These are phyloP conservation scores for Lepidurus apus DNA, from an alignment of 1,140 invertebrate genomes.

Conservation along the genomic window DNA sequence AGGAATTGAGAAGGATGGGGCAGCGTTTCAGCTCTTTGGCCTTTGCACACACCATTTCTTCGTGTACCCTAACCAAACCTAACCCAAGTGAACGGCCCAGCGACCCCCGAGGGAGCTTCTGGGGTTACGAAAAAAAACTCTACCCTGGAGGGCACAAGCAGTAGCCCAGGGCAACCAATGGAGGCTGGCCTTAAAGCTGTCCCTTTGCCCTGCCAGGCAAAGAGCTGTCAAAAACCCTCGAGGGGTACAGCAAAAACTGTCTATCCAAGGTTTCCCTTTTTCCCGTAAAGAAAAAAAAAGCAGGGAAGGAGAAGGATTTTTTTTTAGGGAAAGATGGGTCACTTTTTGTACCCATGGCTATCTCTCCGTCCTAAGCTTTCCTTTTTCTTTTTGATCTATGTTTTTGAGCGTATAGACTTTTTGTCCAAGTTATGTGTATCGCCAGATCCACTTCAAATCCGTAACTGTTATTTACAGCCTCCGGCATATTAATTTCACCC, in stretches of 20 bases:
- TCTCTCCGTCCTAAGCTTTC: not conserved
- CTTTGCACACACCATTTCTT: not conserved
- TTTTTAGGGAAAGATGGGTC: not conserved
- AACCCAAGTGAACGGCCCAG: slow-evolving; percentile 8
- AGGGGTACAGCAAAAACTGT: not conserved
- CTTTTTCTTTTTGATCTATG: not conserved
- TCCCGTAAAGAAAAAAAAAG: not conserved
- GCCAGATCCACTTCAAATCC: not conserved
- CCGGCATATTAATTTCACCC: not conserved
- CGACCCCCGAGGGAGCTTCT: not conserved
- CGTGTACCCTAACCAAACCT: not conserved
- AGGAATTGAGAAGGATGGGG: slow-evolving; percentile 16
- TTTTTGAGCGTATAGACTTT: not conserved
- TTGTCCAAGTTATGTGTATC: not conserved
- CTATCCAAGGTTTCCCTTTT: not conserved
- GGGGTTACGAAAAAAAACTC: not conserved
- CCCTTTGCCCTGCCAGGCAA: not conserved
- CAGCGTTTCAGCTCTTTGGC: not conserved
- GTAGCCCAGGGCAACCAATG: not conserved
- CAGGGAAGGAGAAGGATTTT: not conserved
- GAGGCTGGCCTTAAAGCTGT: not conserved
- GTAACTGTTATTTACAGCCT: not conserved
- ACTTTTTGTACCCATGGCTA: not conserved
- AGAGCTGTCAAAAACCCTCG: not conserved
- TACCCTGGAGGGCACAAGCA: not conserved